Evolutionary conservation across 2,888 invertebrate genomes (phyloP).

Genomic region (Rutpela maculata): DNA sequence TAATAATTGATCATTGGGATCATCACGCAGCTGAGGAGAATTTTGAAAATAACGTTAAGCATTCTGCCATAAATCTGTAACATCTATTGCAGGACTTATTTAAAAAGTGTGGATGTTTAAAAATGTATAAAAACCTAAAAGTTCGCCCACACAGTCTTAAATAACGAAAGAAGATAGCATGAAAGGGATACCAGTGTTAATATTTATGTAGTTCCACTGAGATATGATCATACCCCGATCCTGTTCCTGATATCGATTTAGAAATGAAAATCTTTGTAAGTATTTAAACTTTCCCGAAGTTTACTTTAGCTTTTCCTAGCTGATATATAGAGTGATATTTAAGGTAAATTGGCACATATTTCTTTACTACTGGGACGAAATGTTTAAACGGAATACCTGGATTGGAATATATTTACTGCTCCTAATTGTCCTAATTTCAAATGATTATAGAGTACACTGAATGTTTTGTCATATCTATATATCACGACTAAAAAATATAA

Average conservation of each 20-base stretch:
- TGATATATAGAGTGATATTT: slow-evolving; percentile 29
- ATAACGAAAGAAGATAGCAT: neutral
- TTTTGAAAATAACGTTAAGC: too few relatives aligned
- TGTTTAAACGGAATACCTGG: slow-evolving; percentile 21
- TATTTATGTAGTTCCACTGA: neutral
- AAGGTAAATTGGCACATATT: slow-evolving; percentile 35
- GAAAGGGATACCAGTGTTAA: neutral
- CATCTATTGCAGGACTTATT: too few relatives aligned
- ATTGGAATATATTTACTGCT: slow-evolving; percentile 7
- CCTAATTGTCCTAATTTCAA: neutral
- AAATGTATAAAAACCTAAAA: too few relatives aligned
- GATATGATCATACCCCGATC: neutral
- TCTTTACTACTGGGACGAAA: slow-evolving; percentile 12
- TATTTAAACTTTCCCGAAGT: slow-evolving; percentile 24
- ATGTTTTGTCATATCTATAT: too few relatives aligned
- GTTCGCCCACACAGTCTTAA: neutral
- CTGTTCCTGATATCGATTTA: slow-evolving; percentile 14
- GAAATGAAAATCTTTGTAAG: slow-evolving; percentile 13
- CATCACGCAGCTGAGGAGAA: too few relatives aligned
- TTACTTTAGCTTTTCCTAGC: slow-evolving; percentile 12
- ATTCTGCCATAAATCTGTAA: too few relatives aligned
- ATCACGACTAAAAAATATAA: too few relatives aligned
- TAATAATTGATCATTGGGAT: too few relatives aligned
- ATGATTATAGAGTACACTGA: neutral
- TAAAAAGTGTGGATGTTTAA: too few relatives aligned